phyloP scores from a whole-genome alignment of 2,888 invertebrate species.

The Aelia acuminata region DNA sequence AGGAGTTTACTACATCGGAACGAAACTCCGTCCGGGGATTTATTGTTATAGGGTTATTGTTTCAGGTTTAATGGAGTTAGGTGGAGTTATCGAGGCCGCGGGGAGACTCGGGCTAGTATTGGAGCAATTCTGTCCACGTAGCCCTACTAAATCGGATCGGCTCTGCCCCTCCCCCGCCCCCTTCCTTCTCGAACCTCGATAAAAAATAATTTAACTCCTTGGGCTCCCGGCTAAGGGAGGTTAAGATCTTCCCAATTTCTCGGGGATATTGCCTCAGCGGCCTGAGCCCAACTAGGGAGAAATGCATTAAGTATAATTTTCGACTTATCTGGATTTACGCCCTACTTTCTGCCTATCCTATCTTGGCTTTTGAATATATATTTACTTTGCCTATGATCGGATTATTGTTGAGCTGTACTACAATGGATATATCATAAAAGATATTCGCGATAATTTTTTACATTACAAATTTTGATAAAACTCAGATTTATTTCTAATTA shows the following conservation, averaged over 20 bases:
- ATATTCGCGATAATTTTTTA: background rate
- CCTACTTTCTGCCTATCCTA: conserved; percentile 14
- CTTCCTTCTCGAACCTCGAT: conserved; percentile 4
- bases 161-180: background rate
- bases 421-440: background rate
- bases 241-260: conserved; percentile 58
- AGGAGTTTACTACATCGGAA: conserved; percentile 53
- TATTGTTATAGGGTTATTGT: conserved; percentile 59
- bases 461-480: no score
- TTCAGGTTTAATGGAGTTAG: conserved; percentile 58
- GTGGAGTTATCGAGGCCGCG: conserved; percentile 47
- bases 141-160: conserved; percentile 51
- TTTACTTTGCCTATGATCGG: conserved; percentile 3
- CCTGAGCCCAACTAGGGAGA: conserved; percentile 42
- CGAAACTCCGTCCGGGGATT: conserved; percentile 50
- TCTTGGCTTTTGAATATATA: conserved; percentile 39
- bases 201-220: conserved; percentile 57
- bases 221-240: conserved; percentile 52
- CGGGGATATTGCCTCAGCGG: conserved; percentile 33
- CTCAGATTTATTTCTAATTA: no score
- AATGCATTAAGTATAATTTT: conserved; percentile 50
- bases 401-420: background rate
- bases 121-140: conserved; percentile 50
- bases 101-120: conserved; percentile 21
- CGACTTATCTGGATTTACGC: conserved; percentile 50